These are phyloP conservation scores for Archocentrus centrarchus DNA, from an alignment of 2,113 vertebrate species.

Conservation along the genomic window DNA sequence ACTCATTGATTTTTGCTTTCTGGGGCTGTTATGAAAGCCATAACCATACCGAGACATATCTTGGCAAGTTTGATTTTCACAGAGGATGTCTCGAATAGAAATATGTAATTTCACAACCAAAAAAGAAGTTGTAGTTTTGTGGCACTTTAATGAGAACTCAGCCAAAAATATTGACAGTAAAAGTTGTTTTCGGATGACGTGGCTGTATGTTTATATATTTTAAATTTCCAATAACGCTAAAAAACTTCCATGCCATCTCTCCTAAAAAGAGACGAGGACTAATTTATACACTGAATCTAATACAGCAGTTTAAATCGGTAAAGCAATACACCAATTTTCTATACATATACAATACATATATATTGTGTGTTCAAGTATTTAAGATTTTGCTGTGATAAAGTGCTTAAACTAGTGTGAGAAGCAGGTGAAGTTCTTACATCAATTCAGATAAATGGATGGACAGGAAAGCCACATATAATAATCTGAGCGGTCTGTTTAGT, in stretches of 20 bases:
- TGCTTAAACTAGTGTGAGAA: too few species aligned
- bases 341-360: too few species aligned
- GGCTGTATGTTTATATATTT: not conserved
- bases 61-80: constrained; percentile 2
- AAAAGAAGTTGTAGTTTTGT: constrained; percentile 18
- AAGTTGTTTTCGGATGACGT: constrained; percentile 17
- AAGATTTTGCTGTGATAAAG: too few species aligned
- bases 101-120: constrained; percentile 36
- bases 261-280: not conserved
- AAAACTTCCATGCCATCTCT: not conserved
- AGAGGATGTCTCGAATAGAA: constrained; percentile 18
- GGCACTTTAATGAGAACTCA: constrained; percentile 14
- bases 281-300: not conserved
- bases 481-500: too few species aligned
- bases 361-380: too few species aligned
- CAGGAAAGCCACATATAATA: too few species aligned
- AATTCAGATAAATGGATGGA: too few species aligned
- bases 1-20: not conserved
- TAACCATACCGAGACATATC: not conserved
- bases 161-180: constrained; percentile 21
- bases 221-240: constrained; percentile 10
- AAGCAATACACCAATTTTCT: not conserved
- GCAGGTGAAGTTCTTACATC: too few species aligned
- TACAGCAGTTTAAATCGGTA: too few species aligned
- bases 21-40: constrained; percentile 1